phyloP scores from a whole-genome alignment of 1,140 invertebrate genomes.

The Melanaphis sacchari region DNA sequence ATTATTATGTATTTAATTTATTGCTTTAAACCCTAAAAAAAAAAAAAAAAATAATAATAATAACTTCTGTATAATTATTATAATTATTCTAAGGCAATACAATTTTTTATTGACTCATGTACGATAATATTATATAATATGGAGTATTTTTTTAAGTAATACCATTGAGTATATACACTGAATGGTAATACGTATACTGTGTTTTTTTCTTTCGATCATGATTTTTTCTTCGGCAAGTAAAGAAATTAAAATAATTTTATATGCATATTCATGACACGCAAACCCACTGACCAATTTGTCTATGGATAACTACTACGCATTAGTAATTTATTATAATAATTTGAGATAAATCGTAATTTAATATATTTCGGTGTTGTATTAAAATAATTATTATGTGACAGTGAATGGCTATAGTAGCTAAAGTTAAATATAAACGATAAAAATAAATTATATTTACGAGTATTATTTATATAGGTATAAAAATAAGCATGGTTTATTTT shows the following conservation, averaged over 20 bases:
- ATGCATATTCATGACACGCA: background rate
- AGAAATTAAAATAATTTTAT: background rate
- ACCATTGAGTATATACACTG: too few relatives aligned
- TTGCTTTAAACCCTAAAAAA: too few relatives aligned
- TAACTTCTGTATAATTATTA: background rate
- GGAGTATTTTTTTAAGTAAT: too few relatives aligned
- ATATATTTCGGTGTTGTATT: background rate
- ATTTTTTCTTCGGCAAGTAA: background rate
- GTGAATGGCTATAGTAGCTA: background rate
- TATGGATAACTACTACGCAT: background rate
- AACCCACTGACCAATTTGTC: background rate
- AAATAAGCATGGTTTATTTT: background rate
- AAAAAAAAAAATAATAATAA: too few relatives aligned
- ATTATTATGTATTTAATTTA: background rate
- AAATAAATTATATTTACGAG: background rate
- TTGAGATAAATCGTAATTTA: background rate
- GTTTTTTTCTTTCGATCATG: background rate
- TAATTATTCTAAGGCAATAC: background rate
- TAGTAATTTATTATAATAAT: background rate
- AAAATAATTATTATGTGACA: background rate
- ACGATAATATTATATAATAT: background rate
- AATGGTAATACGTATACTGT: background rate
- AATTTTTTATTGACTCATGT: background rate
- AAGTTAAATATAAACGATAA: background rate
- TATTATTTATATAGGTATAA: background rate